A percentile compares a stretch with the other conserved stretches of the same genome.
Evolutionary conservation across 2,888 invertebrate species (phyloP).

Genomic region (Amblyjoppa fuscipennis): DNA sequence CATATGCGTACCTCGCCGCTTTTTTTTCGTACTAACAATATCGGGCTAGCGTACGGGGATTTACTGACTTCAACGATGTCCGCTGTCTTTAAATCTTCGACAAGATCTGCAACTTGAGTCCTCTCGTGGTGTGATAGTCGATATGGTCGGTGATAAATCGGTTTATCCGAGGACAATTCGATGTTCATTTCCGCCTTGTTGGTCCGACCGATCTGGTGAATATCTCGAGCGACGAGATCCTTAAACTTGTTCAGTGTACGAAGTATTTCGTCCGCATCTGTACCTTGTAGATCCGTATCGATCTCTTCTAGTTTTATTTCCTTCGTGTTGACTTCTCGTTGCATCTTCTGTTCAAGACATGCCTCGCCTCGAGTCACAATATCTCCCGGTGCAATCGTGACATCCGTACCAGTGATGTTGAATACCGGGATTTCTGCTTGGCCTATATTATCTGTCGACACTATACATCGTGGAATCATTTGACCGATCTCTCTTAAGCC

Average conservation of each 20-base stretch:
- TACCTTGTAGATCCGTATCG: slow-evolving; percentile 36
- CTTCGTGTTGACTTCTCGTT: slow-evolving; percentile 19
- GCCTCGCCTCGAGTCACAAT: slow-evolving; percentile 45
- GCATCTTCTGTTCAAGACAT: slow-evolving; percentile 31
- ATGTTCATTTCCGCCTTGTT: slow-evolving; percentile 71
- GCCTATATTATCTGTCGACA: slow-evolving; percentile 62
- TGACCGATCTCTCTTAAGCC: slow-evolving; percentile 63
- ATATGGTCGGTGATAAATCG: slow-evolving; percentile 73
- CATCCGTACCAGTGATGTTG: slow-evolving; percentile 37
- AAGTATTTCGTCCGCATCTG: slow-evolving; percentile 17
- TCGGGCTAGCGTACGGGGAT: slow-evolving; percentile 68
- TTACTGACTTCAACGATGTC: slow-evolving; percentile 59
- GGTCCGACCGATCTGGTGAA: slow-evolving; percentile 63
- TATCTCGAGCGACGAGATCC: slow-evolving; percentile 36
- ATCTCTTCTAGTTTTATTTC: slow-evolving; percentile 39
- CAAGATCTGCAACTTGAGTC: slow-evolving; percentile 65
- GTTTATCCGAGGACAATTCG: slow-evolving; percentile 64
- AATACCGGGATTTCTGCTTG: slow-evolving; percentile 58
- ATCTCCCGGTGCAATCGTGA: slow-evolving; percentile 41
- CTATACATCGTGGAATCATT: slow-evolving; percentile 63
- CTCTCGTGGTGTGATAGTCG: slow-evolving; percentile 71
- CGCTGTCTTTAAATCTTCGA: slow-evolving; percentile 37
- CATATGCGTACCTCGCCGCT: slow-evolving; percentile 70
- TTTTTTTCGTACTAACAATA: slow-evolving; percentile 70
- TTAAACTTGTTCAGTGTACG: slow-evolving; percentile 36